Evolutionary conservation across 2,888 invertebrate genomes (phyloP).

Genomic region (Erynnis tages): DNA sequence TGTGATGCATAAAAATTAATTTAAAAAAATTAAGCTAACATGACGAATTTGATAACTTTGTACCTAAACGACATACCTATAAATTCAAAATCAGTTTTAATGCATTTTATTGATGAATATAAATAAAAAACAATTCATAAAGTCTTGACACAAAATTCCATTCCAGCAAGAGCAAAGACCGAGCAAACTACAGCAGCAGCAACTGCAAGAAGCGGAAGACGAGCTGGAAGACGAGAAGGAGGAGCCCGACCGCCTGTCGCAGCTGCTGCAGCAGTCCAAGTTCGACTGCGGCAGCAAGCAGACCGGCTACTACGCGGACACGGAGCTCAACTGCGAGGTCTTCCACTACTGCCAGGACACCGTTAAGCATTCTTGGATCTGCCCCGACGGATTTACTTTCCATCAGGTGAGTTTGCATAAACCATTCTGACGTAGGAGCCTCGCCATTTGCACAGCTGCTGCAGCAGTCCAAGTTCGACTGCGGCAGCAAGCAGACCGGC

Average conservation of each 20-base stretch:
- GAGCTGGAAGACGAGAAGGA: conserved; percentile 88
- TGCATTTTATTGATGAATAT: too few species aligned
- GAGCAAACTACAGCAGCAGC: conserved; percentile 51
- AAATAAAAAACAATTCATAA: too few species aligned
- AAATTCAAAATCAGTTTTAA: too few species aligned
- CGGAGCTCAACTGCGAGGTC: conserved; percentile 93
- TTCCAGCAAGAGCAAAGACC: conserved; percentile 57
- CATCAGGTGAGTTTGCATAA: conserved; percentile 89
- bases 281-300: conserved; percentile 90
- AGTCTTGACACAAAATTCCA: conserved; percentile 31
- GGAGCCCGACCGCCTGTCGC: conserved; percentile 91
- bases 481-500: conserved; percentile 90
- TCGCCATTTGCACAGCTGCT: too few species aligned
- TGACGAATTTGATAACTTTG: too few species aligned
- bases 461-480: conserved; percentile 92
- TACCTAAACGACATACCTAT: too few species aligned
- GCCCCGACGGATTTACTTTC: conserved; percentile 94
- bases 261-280: conserved; percentile 90
- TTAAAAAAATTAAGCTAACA: too few species aligned
- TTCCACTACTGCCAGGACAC: conserved; percentile 97
- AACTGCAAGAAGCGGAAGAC: conserved; percentile 55
- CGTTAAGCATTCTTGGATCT: conserved; percentile 95
- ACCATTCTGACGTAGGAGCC: too few species aligned
- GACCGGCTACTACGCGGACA: conserved; percentile 95
- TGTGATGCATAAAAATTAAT: too few species aligned